These are phyloP conservation scores for Spodoptera litura DNA, from an alignment of 1,140 invertebrate species.

Conservation along the genomic window DNA sequence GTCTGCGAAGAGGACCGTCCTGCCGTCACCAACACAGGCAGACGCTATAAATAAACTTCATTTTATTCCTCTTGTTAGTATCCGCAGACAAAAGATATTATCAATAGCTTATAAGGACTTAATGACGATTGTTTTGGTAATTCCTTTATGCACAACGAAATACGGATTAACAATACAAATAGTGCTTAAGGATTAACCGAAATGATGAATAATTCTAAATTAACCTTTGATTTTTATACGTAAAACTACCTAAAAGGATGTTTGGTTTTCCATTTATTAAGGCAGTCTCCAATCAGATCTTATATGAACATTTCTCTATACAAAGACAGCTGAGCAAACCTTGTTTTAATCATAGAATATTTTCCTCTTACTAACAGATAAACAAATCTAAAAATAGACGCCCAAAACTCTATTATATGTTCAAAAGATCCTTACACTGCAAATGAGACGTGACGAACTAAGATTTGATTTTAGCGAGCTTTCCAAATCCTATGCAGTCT, in stretches of 20 bases:
- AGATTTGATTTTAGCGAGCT: slow-evolving; percentile 23
- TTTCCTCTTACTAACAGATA: background rate
- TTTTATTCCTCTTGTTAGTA: slow-evolving; percentile 36
- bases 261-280: background rate
- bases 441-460: slow-evolving; percentile 14
- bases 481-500: slow-evolving; percentile 12
- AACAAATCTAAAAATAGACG: background rate
- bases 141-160: background rate
- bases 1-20: slow-evolving; percentile 23
- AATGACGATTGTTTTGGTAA: background rate
- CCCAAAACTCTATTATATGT: background rate
- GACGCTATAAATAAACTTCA: slow-evolving; percentile 43
- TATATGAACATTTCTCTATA: too few relatives aligned
- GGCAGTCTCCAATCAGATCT: background rate
- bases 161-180: too few relatives aligned
- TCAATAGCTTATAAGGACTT: slow-evolving; percentile 24
- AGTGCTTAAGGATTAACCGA: too few relatives aligned
- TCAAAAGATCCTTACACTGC: slow-evolving; percentile 2
- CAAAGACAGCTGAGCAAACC: too few relatives aligned
- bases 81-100: slow-evolving; percentile 33
- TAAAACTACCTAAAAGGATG: background rate
- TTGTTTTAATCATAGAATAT: background rate
- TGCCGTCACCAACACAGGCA: slow-evolving; percentile 40
- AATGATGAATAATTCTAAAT: too few relatives aligned
- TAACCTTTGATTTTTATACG: too few relatives aligned